These are phyloP conservation scores for Spinus olivaceus DNA, from an alignment of 2,797 vertebrate genomes.

Conservation along the genomic window DNA sequence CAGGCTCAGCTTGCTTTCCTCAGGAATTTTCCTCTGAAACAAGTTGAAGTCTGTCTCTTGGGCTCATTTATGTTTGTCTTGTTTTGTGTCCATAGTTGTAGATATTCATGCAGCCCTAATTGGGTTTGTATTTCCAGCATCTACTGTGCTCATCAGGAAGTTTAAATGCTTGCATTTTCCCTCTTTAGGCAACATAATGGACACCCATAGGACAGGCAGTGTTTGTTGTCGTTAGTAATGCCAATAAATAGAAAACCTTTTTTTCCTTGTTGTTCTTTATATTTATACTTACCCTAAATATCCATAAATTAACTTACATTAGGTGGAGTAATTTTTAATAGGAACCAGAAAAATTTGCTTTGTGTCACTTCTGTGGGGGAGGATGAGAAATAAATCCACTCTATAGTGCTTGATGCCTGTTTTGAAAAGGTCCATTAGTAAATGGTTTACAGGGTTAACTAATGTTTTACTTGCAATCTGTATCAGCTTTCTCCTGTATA, in stretches of 20 bases:
- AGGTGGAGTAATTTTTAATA: neutral
- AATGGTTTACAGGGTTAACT: neutral
- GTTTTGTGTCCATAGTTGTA: neutral
- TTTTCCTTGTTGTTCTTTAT: neutral
- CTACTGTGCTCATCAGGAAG: neutral
- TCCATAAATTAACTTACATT: neutral
- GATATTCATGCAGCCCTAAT: neutral
- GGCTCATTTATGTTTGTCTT: neutral
- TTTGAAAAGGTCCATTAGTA: neutral
- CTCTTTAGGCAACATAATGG: neutral
- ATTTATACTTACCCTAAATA: neutral
- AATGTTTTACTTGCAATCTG: neutral
- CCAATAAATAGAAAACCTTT: accelerated
- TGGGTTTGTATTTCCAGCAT: neutral
- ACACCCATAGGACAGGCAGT: neutral
- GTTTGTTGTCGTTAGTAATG: neutral
- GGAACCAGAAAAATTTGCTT: neutral
- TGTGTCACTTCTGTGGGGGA: neutral
- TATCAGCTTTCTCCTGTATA: neutral
- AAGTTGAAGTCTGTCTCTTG: neutral
- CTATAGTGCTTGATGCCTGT: neutral
- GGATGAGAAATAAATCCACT: neutral
- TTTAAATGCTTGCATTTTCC: neutral
- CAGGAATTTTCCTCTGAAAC: neutral
- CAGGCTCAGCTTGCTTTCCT: neutral